Percentiles rank a stretch among this genome's conserved stretches.
Evolutionary conservation across 2,888 invertebrate genomes (phyloP).

Genomic region (Epicampocera succincta): DNA sequence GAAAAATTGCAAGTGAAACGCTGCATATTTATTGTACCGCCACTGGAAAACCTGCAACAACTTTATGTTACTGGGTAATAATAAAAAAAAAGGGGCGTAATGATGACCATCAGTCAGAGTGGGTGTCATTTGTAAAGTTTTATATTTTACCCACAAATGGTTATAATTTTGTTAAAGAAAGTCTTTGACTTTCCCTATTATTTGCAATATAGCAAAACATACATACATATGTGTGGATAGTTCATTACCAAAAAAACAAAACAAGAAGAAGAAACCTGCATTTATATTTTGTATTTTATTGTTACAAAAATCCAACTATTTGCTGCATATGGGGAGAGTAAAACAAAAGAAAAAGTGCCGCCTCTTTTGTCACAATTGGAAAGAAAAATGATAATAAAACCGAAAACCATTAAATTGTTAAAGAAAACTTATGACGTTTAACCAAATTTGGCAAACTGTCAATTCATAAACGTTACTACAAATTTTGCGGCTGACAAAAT

Average conservation of each 20-base stretch:
- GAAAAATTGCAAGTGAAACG: conserved; percentile 10
- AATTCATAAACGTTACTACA: conserved; percentile 65
- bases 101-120: background rate
- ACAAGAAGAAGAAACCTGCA: conserved; percentile 15
- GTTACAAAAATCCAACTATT: conserved; percentile 27
- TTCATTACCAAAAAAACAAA: conserved; percentile 39
- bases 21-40: background rate
- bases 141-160: background rate
- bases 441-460: conserved; percentile 71
- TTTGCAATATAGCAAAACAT: conserved; percentile 10
- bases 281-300: conserved; percentile 60
- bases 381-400: conserved; percentile 19
- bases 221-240: conserved; percentile 38
- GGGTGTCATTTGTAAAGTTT: background rate
- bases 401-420: conserved; percentile 40
- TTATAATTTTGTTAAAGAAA: conserved; percentile 30
- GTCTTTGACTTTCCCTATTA: conserved; percentile 64
- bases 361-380: conserved; percentile 42
- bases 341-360: conserved; percentile 30
- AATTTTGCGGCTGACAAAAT: conserved; percentile 48
- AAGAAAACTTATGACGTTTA: conserved; percentile 69
- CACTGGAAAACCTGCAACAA: background rate
- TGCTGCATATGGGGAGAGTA: background rate
- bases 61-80: background rate
- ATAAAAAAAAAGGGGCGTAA: conserved; percentile 10